Conservation (phyloP, 2,113 vertebrate species). For the Callaeas wilsoni region DNA sequence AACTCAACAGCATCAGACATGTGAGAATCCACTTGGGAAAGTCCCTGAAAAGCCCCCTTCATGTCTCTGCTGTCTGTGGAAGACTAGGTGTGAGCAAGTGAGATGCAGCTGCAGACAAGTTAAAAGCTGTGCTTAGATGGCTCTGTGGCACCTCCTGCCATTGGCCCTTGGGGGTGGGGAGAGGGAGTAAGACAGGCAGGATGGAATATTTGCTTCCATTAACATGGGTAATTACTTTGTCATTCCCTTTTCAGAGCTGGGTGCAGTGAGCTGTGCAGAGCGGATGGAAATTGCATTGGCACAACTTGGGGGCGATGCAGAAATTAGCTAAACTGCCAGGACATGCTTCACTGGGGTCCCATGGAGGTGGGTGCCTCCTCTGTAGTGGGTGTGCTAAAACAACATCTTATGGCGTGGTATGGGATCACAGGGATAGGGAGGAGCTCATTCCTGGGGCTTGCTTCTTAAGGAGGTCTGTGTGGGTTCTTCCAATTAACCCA, state of each 20-base stretch:
- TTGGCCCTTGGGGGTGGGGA: neutral
- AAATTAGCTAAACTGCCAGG: neutral
- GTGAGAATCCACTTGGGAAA: neutral
- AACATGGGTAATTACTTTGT: slow-evolving; percentile 19
- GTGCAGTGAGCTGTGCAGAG: neutral
- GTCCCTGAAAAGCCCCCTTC: neutral
- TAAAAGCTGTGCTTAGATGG: neutral
- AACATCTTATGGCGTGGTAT: no score
- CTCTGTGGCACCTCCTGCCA: neutral
- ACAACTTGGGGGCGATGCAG: neutral
- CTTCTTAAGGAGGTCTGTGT: neutral
- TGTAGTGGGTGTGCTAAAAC: neutral
- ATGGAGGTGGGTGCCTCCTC: neutral
- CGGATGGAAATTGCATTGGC: neutral
- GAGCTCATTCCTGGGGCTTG: neutral
- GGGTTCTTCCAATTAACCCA: neutral
- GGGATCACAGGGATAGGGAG: neutral
- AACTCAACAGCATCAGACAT: neutral
- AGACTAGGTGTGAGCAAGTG: neutral
- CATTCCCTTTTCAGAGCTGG: neutral
- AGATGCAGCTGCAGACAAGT: neutral
- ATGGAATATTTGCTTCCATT: neutral
- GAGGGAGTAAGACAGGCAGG: neutral
- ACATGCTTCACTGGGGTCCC: neutral
- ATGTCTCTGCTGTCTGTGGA: neutral